These are phyloP conservation scores for Prorops nasuta DNA, from an alignment of 1,140 invertebrate genomes.

Conservation along the genomic window DNA sequence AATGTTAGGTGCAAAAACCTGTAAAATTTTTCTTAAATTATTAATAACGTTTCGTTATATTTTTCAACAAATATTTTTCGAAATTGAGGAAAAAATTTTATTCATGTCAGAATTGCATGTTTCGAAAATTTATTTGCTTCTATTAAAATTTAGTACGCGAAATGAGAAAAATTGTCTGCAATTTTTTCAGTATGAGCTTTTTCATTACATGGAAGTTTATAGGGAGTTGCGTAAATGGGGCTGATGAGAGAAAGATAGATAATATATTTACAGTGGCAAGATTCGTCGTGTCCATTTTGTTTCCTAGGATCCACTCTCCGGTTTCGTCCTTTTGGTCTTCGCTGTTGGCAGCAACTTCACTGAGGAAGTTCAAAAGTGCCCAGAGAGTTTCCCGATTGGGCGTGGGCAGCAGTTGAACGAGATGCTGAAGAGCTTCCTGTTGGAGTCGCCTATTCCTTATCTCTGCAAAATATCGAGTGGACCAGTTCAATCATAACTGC, in stretches of 20 bases:
- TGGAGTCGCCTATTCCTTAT: conserved; percentile 79
- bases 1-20: conserved; percentile 90
- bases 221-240: background rate
- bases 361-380: conserved; percentile 77
- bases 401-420: conserved; percentile 81
- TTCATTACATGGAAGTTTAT: too few species aligned
- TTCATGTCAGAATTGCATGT: background rate
- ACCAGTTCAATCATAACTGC: too few species aligned
- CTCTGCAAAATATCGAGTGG: conserved; percentile 56
- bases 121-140: conserved; percentile 9
- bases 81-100: conserved; percentile 2
- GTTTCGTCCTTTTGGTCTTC: conserved; percentile 62
- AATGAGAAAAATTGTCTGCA: too few species aligned
- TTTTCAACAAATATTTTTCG: background rate
- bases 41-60: too few species aligned
- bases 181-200: too few species aligned
- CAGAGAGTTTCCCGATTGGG: conserved; percentile 86
- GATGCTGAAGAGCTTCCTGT: conserved; percentile 77
- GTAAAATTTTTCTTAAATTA: too few species aligned
- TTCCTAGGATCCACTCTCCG: conserved; percentile 71
- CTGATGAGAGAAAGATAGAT: too few species aligned
- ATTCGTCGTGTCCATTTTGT: conserved; percentile 92
- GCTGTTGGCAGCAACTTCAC: conserved; percentile 73
- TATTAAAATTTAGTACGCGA: too few species aligned
- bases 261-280: conserved; percentile 73